These are phyloP conservation scores for Amyelois transitella DNA, from an alignment of 1,140 invertebrate genomes.

Conservation along the genomic window DNA sequence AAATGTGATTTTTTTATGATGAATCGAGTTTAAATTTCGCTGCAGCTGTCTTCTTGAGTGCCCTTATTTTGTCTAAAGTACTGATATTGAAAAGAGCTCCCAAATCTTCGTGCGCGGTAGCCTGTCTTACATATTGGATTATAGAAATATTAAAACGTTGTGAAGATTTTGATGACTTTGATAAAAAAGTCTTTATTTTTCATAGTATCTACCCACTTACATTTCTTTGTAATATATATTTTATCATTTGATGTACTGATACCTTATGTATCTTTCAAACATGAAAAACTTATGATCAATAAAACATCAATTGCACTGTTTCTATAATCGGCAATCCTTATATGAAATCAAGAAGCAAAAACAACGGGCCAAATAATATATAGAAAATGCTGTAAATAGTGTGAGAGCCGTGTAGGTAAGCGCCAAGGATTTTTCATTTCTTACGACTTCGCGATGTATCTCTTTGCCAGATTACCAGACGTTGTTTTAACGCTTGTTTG, in stretches of 20 bases:
- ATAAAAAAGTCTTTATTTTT: too few relatives aligned
- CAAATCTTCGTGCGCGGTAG: too few relatives aligned
- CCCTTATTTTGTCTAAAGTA: too few relatives aligned
- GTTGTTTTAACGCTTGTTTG: constrained; percentile 19
- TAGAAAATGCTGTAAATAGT: not conserved
- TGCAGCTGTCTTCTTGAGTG: constrained; percentile 46
- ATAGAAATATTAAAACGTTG: too few relatives aligned
- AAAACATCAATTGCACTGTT: too few relatives aligned
- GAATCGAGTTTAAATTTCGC: constrained; percentile 72
- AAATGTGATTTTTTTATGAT: constrained; percentile 71
- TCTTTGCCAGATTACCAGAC: constrained; percentile 3
- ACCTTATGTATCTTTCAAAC: not conserved
- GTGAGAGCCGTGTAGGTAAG: not conserved
- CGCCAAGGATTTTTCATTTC: not conserved
- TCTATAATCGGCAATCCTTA: too few relatives aligned
- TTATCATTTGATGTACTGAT: not conserved
- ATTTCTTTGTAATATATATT: not conserved
- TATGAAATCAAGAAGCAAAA: not conserved
- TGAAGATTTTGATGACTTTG: too few relatives aligned
- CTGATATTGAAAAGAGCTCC: too few relatives aligned
- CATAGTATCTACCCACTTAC: too few relatives aligned
- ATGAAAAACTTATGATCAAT: not conserved
- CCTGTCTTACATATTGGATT: too few relatives aligned
- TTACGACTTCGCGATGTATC: not conserved
- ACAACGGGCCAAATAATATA: not conserved